A percentile compares a stretch with the other conserved stretches of the same genome.
These are phyloP conservation scores for Scaptomyza hsui DNA, from an alignment of 1,140 invertebrate species.

Conservation along the genomic window DNA sequence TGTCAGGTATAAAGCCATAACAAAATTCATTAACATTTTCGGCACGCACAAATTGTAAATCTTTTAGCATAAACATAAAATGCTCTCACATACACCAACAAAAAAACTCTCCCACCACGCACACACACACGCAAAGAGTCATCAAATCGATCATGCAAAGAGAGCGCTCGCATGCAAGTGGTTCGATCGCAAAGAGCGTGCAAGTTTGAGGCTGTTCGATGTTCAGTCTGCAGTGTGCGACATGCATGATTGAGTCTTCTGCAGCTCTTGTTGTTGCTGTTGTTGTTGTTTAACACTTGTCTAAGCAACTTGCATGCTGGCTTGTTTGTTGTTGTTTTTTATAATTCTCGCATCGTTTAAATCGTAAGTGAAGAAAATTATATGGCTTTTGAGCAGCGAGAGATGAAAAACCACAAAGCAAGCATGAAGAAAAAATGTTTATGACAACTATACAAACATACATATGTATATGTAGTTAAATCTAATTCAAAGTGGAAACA, in stretches of 20 bases:
- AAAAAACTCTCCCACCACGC: slow-evolving; percentile 10
- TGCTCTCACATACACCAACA: slow-evolving; percentile 29
- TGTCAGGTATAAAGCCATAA: slow-evolving; percentile 55
- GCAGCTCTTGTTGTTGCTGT: not conserved
- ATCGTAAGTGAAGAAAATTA: slow-evolving; percentile 13
- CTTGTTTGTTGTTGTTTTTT: slow-evolving; percentile 19
- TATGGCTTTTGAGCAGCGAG: not conserved
- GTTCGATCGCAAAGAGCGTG: slow-evolving; percentile 18
- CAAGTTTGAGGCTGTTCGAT: slow-evolving; percentile 8
- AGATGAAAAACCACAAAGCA: not conserved
- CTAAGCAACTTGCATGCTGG: not conserved
- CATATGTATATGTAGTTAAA: too few species aligned
- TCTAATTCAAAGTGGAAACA: too few species aligned
- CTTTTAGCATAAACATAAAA: slow-evolving; percentile 77
- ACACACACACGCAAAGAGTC: slow-evolving; percentile 34
- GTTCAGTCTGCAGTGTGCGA: slow-evolving; percentile 4
- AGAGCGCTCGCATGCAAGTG: not conserved
- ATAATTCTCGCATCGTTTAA: slow-evolving; percentile 16
- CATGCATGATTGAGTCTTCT: slow-evolving; percentile 8
- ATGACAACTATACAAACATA: not conserved
- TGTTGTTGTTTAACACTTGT: slow-evolving; percentile 19
- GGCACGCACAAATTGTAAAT: slow-evolving; percentile 81
- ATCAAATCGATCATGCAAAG: slow-evolving; percentile 24
- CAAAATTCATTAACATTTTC: slow-evolving; percentile 80
- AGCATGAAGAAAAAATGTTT: not conserved